Conservation (phyloP, 1,140 invertebrate genomes). For the Glossosoma conforme region DNA sequence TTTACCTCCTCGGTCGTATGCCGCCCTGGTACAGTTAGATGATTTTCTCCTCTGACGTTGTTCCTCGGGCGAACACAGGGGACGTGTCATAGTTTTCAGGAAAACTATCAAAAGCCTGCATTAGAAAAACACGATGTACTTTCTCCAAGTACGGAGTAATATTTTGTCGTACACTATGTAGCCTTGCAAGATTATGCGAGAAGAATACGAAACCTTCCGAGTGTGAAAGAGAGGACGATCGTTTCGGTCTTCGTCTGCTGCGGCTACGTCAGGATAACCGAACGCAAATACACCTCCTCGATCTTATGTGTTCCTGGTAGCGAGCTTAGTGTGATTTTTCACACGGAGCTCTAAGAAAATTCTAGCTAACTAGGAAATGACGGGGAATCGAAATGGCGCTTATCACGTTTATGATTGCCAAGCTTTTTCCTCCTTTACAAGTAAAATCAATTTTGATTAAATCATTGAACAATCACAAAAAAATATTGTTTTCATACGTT, state of each 20-base stretch:
- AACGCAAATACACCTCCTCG: conserved; percentile 10
- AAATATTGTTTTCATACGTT: neutral
- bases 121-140: conserved; percentile 26
- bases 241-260: neutral
- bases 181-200: no score
- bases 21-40: conserved; percentile 15
- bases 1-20: conserved; percentile 4
- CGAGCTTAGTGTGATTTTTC: conserved; percentile 32
- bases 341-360: conserved; percentile 31
- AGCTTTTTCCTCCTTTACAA: no score
- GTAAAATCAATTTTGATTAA: no score
- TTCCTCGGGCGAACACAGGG: conserved; percentile 9
- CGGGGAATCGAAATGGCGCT: no score
- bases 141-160: no score
- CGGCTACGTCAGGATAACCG: neutral
- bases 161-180: no score
- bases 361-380: conserved; percentile 7
- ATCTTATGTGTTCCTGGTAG: conserved; percentile 19
- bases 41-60: conserved; percentile 31
- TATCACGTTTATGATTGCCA: no score
- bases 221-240: conserved; percentile 12
- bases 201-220: no score
- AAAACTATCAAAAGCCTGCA: conserved; percentile 22
- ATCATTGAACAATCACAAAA: no score
- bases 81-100: conserved; percentile 2